Conservation (phyloP, 2,113 vertebrate genomes). For the Apodemus sylvaticus region DNA sequence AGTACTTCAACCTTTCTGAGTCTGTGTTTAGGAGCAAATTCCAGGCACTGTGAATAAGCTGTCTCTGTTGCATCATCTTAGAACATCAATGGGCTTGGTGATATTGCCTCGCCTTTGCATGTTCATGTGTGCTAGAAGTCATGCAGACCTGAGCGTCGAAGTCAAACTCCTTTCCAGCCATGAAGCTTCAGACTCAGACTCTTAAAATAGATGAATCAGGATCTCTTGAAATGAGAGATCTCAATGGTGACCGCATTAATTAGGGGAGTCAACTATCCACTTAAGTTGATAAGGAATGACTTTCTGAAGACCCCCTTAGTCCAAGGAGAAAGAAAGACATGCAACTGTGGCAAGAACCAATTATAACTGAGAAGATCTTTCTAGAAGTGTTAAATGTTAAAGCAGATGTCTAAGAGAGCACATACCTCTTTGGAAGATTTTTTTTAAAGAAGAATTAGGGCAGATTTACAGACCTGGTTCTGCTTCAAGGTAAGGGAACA, state of each 20-base stretch:
- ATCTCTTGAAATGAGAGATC: background rate
- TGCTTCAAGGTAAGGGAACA: constrained; percentile 52
- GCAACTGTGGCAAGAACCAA: background rate
- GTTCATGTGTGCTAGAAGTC: background rate
- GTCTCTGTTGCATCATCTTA: background rate
- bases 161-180: background rate
- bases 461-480: constrained; percentile 48
- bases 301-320: background rate
- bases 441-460: constrained; percentile 61
- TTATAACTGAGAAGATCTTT: background rate
- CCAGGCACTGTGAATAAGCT: background rate
- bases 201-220: constrained; percentile 6
- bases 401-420: background rate
- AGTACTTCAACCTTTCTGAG: background rate
- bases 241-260: background rate
- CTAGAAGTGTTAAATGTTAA: background rate
- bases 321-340: constrained; percentile 6
- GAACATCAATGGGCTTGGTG: background rate
- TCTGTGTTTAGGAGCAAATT: background rate
- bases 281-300: background rate
- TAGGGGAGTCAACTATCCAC: background rate
- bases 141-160: background rate
- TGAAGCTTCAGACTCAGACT: background rate
- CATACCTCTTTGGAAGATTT: constrained; percentile 3
- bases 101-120: background rate